These are phyloP conservation scores for Laticauda laticaudata DNA, from an alignment of 2,113 vertebrate species.

Conservation along the genomic window DNA sequence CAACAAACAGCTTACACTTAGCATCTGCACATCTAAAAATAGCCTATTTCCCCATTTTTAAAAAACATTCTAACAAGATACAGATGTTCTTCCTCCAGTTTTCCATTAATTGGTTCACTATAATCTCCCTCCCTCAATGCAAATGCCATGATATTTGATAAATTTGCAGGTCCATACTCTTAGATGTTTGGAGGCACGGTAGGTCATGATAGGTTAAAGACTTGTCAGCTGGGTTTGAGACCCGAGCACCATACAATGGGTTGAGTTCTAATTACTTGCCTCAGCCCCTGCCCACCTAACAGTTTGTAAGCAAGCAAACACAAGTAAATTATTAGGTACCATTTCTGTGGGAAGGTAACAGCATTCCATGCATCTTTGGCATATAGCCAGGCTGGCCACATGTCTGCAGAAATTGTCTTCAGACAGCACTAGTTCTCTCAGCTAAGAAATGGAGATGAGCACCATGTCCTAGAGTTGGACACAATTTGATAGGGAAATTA, in stretches of 20 bases:
- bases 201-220: neutral
- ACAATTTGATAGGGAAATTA: too few species aligned
- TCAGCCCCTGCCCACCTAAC: neutral
- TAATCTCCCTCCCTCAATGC: neutral
- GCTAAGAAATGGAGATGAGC: neutral
- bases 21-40: neutral
- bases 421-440: neutral
- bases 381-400: neutral
- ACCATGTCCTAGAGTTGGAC: too few species aligned
- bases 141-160: neutral
- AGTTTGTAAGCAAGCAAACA: neutral
- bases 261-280: neutral
- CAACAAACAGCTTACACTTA: neutral
- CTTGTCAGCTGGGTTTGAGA: neutral
- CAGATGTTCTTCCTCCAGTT: neutral
- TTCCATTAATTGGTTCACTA: neutral
- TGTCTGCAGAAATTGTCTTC: neutral
- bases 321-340: neutral
- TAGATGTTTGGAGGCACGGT: neutral
- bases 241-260: neutral
- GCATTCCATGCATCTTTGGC: neutral
- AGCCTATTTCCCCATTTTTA: neutral
- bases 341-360: neutral
- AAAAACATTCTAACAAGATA: neutral
- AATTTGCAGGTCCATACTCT: neutral